Conservation (phyloP, 53 echinoderm and acorn worm genomes). For the Luidia sarsii region DNA sequence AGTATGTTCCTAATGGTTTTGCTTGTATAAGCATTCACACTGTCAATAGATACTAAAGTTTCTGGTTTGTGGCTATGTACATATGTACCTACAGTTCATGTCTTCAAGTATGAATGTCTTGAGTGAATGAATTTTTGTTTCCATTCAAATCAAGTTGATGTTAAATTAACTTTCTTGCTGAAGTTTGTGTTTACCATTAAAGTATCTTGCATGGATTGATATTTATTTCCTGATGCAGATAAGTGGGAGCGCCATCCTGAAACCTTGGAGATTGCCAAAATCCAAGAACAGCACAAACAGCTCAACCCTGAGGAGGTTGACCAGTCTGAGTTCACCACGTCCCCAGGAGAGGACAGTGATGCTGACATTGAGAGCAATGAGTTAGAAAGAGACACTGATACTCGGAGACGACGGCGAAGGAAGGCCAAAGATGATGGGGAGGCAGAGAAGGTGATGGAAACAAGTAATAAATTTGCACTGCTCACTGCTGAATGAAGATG, state of each 20-base stretch:
- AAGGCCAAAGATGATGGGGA: conserved; percentile 41
- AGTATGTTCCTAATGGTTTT: too few species aligned
- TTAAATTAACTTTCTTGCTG: too few species aligned
- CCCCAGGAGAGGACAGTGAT: conserved; percentile 77
- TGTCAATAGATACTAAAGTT: too few species aligned
- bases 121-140: too few species aligned
- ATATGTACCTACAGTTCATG: too few species aligned
- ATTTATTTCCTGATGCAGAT: too few species aligned
- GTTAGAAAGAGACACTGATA: conserved; percentile 48
- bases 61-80: too few species aligned
- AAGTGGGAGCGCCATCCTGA: conserved; percentile 87
- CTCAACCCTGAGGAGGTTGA: conserved; percentile 47
- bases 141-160: too few species aligned
- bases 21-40: too few species aligned
- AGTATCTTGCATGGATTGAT: too few species aligned
- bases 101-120: too few species aligned
- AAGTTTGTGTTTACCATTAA: too few species aligned
- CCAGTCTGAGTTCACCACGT: conserved; percentile 60
- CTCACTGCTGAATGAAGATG: background rate
- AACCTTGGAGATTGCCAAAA: conserved; percentile 74
- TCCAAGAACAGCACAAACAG: conserved; percentile 82
- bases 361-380: conserved; percentile 94
- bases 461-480: background rate
- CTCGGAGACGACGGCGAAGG: conserved; percentile 18
- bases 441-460: background rate